phyloP scores from a whole-genome alignment of 2,797 vertebrate genomes.

The Acipenser oxyrinchus region DNA sequence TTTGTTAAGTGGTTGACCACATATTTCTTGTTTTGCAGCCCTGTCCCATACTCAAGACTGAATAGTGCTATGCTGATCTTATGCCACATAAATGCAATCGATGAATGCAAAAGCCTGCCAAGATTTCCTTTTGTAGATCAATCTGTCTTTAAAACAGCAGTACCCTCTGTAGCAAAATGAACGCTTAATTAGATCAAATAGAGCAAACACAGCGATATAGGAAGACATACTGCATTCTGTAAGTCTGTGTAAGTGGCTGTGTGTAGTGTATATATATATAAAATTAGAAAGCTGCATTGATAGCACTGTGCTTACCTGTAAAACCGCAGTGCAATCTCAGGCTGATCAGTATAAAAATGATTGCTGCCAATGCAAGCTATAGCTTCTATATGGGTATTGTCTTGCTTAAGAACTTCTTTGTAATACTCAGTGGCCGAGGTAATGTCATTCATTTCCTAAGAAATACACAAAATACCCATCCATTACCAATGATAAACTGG shows the following conservation, averaged over 20 bases:
- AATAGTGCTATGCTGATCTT: neutral
- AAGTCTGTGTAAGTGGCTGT: neutral
- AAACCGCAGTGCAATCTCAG: conserved; percentile 88
- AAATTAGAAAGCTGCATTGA: neutral
- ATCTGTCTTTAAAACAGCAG: neutral
- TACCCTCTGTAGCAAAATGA: neutral
- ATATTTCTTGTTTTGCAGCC: conserved; percentile 8
- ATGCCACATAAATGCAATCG: neutral
- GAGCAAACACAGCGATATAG: neutral
- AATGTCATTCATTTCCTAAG: conserved; percentile 90
- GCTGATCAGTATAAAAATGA: conserved; percentile 95
- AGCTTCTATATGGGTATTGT: conserved; percentile 91
- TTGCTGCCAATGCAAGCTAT: conserved; percentile 95
- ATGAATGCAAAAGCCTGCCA: conserved; percentile 3
- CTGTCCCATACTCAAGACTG: neutral
- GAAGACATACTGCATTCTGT: neutral
- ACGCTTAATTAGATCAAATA: neutral
- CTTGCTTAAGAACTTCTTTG: conserved; percentile 90
- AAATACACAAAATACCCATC: conserved; percentile 19
- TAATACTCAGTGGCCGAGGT: conserved; percentile 84
- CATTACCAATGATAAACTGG: neutral
- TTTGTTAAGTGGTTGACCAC: neutral
- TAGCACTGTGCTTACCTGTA: conserved; percentile 67
- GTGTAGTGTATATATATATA: neutral
- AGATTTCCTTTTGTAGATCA: neutral